Evolutionary conservation across 2,113 vertebrate genomes (phyloP), one percentile per base, ranked within the genome.

Genomic region (Protobothrops mucrosquamatus): DNA sequence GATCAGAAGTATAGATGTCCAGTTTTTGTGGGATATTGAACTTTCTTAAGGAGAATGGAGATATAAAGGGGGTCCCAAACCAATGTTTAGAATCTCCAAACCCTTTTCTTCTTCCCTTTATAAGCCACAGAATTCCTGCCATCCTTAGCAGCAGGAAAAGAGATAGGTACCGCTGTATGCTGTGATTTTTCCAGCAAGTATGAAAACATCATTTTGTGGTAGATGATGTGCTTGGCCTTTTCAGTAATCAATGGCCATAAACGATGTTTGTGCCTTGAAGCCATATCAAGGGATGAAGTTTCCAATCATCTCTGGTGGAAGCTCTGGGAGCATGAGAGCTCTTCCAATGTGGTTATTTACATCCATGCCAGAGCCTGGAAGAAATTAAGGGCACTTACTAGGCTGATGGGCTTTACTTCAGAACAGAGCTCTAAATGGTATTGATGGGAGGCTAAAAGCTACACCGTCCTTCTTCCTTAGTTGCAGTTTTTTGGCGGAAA

Each of bases 161-260:
- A n/a, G 11, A 18, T 3, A 59, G n/a, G 39, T 29, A 87, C 90
- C 90, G 94, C 95, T 91, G 55, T 14, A 91, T 29, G 92, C 92
- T 94, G 91, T 23, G 56, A 91, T 95, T 95, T 95, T 96, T 95
- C 14, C 94, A 94, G 94, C 1, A 92, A 94, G 97, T 92, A 97
- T 96, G 96, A 96, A 96, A 97, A 97, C 96, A 97, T 97, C 95
- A 97, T 98, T 97, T 98, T 97, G 95, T 97, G 97, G 96, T 95
- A 88, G 96, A 95, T 98, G 97, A 97, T 98, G 96, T 95, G 92
- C 94, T 97, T 97, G 97, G 96, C 97, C 97, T 97, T 95, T 96
- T 6, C 91, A 97, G 96, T 97, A 97, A 97, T 96, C 94, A 23
- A 93, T 94, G 96, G 39, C 96, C 95, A 94, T 94, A 95, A 96